Evolutionary conservation across 1,140 invertebrate genomes (phyloP).

Genomic region (Rhyzopertha dominica): DNA sequence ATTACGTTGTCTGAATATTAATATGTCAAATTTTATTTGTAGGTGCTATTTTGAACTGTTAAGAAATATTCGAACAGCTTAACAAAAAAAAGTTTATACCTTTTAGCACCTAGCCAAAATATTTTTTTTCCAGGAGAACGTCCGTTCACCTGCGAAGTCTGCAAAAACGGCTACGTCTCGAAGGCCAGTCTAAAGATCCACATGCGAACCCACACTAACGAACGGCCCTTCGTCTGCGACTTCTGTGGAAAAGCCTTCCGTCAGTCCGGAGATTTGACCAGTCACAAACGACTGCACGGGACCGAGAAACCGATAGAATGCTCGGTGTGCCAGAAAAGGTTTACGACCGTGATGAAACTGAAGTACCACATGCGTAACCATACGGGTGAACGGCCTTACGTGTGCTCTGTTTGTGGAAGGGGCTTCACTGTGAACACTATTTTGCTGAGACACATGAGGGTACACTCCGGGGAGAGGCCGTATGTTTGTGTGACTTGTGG

Average conservation of each 20-base stretch:
- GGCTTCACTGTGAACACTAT: slow-evolving; percentile 52
- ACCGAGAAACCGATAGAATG: slow-evolving; percentile 46
- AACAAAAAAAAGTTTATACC: too few species aligned
- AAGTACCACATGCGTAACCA: slow-evolving; percentile 58
- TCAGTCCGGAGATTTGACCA: slow-evolving; percentile 43
- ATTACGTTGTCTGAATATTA: too few species aligned
- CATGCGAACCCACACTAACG: slow-evolving; percentile 57
- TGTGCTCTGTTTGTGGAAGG: slow-evolving; percentile 58
- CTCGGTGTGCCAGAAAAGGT: slow-evolving; percentile 41
- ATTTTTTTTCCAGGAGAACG: slow-evolving; percentile 35
- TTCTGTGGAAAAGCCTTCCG: slow-evolving; percentile 48
- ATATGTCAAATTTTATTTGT: too few species aligned
- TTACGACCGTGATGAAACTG: slow-evolving; percentile 47
- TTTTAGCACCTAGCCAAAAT: too few species aligned
- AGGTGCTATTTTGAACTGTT: too few species aligned
- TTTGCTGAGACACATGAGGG: slow-evolving; percentile 42
- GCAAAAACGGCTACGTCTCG: slow-evolving; percentile 45
- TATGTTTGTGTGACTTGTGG: slow-evolving; percentile 55
- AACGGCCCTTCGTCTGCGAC: slow-evolving; percentile 51
- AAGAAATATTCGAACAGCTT: too few species aligned
- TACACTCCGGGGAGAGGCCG: slow-evolving; percentile 56
- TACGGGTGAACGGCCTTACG: slow-evolving; percentile 59
- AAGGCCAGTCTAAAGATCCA: slow-evolving; percentile 55
- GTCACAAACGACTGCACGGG: slow-evolving; percentile 43
- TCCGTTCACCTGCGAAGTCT: slow-evolving; percentile 45